Percentiles rank a stretch among this genome's conserved stretches.
These are phyloP conservation scores for Sphaerophoria rueppellii DNA, from an alignment of 2,888 invertebrate genomes.

Conservation along the genomic window DNA sequence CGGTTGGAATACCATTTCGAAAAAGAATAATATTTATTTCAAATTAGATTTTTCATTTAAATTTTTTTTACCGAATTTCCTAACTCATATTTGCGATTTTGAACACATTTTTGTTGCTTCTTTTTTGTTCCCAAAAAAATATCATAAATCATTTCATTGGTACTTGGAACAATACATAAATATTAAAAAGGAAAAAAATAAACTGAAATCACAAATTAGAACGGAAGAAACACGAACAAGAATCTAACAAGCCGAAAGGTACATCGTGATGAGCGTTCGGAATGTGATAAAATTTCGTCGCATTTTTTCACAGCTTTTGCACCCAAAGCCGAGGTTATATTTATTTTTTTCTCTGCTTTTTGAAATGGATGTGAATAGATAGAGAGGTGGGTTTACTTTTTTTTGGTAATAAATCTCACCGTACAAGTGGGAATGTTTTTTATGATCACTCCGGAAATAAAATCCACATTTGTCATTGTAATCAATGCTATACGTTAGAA, in stretches of 20 bases:
- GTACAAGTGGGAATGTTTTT: slow-evolving; percentile 56
- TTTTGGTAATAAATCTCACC: slow-evolving; percentile 70
- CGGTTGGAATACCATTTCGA: no score
- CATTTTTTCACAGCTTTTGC: slow-evolving; percentile 47
- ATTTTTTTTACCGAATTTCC: neutral
- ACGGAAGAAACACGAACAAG: slow-evolving; percentile 51
- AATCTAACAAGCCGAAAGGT: slow-evolving; percentile 54
- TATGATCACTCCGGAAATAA: slow-evolving; percentile 69
- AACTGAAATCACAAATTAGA: slow-evolving; percentile 14
- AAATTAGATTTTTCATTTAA: no score
- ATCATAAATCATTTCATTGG: slow-evolving; percentile 50
- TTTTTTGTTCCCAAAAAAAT: neutral
- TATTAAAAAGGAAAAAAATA: slow-evolving; percentile 19
- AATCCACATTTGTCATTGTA: slow-evolving; percentile 72
- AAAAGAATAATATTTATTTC: no score
- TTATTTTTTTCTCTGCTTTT: no score
- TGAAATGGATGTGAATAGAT: no score
- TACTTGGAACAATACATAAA: slow-evolving; percentile 37
- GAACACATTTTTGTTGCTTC: neutral
- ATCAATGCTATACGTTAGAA: slow-evolving; percentile 51
- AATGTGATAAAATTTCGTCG: slow-evolving; percentile 64
- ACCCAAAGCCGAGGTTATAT: neutral
- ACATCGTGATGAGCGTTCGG: slow-evolving; percentile 56
- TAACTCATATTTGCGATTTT: slow-evolving; percentile 42
- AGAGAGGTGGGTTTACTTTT: slow-evolving; percentile 62